Base-by-base conservation (phyloP, 1,140 invertebrate genomes). In the Acromyrmex echinatior region DNA sequence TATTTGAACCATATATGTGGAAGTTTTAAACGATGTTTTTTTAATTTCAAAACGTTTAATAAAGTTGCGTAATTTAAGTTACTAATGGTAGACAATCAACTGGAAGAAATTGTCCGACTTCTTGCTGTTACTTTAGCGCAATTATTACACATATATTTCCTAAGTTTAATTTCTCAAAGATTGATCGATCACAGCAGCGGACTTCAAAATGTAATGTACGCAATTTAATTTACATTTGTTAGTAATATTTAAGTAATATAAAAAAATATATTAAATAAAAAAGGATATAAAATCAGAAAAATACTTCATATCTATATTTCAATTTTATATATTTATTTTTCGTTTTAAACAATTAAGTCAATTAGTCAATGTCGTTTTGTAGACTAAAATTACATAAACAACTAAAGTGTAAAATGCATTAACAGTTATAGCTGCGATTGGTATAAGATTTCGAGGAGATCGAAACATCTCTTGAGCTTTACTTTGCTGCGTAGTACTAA, bases 401-500 rank as follows among this genome's bases (percentile, higher is more conserved):
- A 51, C 51, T 63, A 63, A 78, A 65, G 0, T 49, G 10, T 49
- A 3, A 7, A 79, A 74, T 62, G 0, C 3, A 10, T 85, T 51
- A 14, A 16, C 4, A 86, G 82, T 77, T 86, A 86, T 21, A 66
- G 3, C 66, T 81, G 88, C 14, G n/a, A 80, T 6, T 92, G 91
- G 90, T 91, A 92, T 9, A 68, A 63, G 2, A 87, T 78, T 39
- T 91, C 91, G 7, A 9, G 87, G 14, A 88, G 88, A 86, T 87
- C 86, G 0, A 60, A 87, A 63, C 81, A 86, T 28, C 65, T 90
- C 18, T 60, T 92, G 5, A 86, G 74, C 28, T 56, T 91, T 0
- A 86, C 87, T 12, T 78, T 92, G 53, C 18, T 91, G 62, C 85
- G 88, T 77, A 70, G 85, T 31, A 68, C 60, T 10, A 62, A 56